Evolutionary conservation across 2,888 invertebrate species (phyloP), one percentile per base, ranked within the genome.

Genomic region (Sympetrum striolatum): DNA sequence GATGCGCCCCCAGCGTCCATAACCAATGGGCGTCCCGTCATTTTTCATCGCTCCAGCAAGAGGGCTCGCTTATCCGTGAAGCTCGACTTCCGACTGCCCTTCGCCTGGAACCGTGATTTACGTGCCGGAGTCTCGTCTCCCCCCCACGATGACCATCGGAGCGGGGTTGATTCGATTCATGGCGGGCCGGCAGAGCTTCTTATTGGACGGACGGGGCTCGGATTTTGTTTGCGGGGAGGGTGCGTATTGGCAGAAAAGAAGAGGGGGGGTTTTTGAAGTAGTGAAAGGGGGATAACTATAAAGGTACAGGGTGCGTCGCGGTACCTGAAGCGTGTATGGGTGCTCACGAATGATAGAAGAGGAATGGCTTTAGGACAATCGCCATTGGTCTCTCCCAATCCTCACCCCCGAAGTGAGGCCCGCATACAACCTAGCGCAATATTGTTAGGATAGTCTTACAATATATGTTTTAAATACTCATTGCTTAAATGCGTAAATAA

Each of bases 31-130:
- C 86, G 64, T 82, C 35, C 58, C 82, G 53, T 86, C 86, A 60
- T 86, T 86, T 86, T 86, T 86, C 86, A 86, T 86, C 86, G 82
- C 82, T 58, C 82, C 58, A 53, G 58, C 82, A 37, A 86, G 86
- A 86, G 86, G 86, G 64, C 86, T 60, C 86, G 86, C 86, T 86
- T 86, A 86, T 64, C 60, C 60, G 86, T 60, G 60, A 86, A 60
- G 86, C 60, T 39, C 64, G 60, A 86, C 86, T 60, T 86, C 86
- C 86, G 86, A 86, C 86, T 86, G 86, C 82, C 58, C 82, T 82
- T 35, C 73, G 82, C 53, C 53, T 53, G 80, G 15, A 53, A 25
- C 81, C 82, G 86, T 86, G 86, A 86, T 86, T 86, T 86, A 86
- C 73, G 64, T 58, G 82, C 82, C 31, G 58, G 8, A 53, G 31